phyloP scores from a whole-genome alignment of 2,888 invertebrate genomes.

The Saturnia japonica region DNA sequence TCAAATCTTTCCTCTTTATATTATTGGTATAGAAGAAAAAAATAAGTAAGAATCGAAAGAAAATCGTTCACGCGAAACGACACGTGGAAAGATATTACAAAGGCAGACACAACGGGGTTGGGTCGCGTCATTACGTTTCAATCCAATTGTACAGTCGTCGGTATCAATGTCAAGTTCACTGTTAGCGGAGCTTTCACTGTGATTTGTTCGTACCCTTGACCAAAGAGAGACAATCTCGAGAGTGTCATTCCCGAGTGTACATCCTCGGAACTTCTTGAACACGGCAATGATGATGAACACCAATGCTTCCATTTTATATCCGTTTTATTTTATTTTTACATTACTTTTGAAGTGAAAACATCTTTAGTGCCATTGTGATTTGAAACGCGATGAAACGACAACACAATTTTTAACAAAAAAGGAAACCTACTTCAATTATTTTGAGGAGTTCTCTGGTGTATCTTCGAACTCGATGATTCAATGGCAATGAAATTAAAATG shows the following conservation, averaged over 20 bases:
- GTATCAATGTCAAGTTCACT: slow-evolving; percentile 73
- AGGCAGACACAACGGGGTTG: slow-evolving; percentile 1
- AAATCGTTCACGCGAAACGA: neutral
- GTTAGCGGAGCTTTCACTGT: slow-evolving; percentile 51
- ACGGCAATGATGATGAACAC: neutral
- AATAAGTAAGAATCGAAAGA: neutral
- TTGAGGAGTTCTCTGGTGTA: too few relatives aligned
- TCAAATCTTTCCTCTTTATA: neutral
- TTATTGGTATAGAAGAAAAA: neutral
- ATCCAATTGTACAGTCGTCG: slow-evolving; percentile 57
- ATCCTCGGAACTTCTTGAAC: slow-evolving; percentile 1
- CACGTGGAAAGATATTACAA: slow-evolving; percentile 1
- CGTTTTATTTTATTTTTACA: too few relatives aligned
- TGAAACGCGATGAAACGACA: too few relatives aligned
- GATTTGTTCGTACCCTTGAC: slow-evolving; percentile 70
- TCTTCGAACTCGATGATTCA: too few relatives aligned
- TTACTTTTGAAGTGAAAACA: too few relatives aligned
- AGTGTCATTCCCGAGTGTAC: neutral
- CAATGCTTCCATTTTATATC: neutral
- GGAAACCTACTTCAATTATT: too few relatives aligned
- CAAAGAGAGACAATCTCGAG: slow-evolving; percentile 29
- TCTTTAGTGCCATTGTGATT: too few relatives aligned
- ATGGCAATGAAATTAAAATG: too few relatives aligned
- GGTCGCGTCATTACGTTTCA: slow-evolving; percentile 56
- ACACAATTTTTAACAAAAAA: too few relatives aligned